These are phyloP conservation scores for Epistrophella euchroma DNA, from an alignment of 2,888 invertebrate species.

Conservation along the genomic window DNA sequence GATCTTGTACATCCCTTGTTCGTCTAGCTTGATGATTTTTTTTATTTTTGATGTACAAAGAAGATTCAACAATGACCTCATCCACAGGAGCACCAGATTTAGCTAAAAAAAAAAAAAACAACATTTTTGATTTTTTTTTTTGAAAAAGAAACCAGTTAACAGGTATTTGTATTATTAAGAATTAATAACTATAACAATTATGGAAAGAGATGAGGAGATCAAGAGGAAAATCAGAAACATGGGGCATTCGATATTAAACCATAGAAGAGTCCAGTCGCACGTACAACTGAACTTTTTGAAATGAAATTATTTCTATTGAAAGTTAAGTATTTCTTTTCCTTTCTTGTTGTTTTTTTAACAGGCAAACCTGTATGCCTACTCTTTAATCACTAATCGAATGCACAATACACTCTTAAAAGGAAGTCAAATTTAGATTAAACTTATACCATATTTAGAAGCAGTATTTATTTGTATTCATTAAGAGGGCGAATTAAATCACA, in stretches of 20 bases:
- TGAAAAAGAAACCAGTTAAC: neutral
- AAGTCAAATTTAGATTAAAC: neutral
- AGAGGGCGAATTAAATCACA: neutral
- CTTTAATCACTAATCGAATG: neutral
- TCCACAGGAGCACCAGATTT: conserved; percentile 81
- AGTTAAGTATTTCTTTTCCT: no score
- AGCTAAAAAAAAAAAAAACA: conserved; percentile 63
- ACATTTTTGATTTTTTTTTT: neutral
- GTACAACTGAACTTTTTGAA: no score
- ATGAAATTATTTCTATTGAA: no score
- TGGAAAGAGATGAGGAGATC: no score
- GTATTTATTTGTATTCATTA: neutral
- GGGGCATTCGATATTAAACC: no score
- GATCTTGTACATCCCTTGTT: conserved; percentile 73
- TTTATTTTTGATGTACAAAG: conserved; percentile 83
- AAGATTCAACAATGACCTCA: conserved; percentile 85
- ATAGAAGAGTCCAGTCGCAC: no score
- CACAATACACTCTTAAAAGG: neutral
- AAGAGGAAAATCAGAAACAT: no score
- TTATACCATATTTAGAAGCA: neutral
- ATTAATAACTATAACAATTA: no score
- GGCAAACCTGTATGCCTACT: conserved; percentile 6
- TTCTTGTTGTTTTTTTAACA: neutral
- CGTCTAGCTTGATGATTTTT: conserved; percentile 80
- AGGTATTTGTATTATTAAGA: neutral